Conservation (phyloP, 2,888 invertebrate species). For the Steinernema hermaphroditum region DNA sequence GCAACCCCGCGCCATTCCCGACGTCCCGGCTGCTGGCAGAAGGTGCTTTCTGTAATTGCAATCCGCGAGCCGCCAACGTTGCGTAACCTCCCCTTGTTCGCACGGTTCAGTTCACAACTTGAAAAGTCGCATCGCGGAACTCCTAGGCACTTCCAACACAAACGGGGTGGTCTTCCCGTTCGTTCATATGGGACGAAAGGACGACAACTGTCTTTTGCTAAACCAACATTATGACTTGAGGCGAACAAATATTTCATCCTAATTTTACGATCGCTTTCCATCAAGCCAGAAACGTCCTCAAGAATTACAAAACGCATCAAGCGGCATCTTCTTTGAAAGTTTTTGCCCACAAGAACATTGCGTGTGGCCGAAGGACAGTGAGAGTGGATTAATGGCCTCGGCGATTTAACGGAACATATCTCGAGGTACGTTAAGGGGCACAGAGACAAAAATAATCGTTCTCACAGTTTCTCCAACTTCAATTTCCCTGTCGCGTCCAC, state of each 20-base stretch:
- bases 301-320: slow-evolving; percentile 21
- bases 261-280: slow-evolving; percentile 27
- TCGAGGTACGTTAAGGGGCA: background rate
- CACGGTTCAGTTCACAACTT: background rate
- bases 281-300: slow-evolving; percentile 26
- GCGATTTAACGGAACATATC: slow-evolving; percentile 8
- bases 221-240: slow-evolving; percentile 29
- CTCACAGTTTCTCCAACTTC: slow-evolving; percentile 24
- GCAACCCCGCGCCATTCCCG: slow-evolving; percentile 25
- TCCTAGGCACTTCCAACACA: background rate
- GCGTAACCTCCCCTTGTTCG: background rate
- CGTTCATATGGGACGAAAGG: background rate
- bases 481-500: slow-evolving; percentile 34
- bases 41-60: slow-evolving; percentile 20
- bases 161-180: too few relatives aligned
- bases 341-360: slow-evolving; percentile 1
- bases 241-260: slow-evolving; percentile 27
- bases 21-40: slow-evolving; percentile 17
- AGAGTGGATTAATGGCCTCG: background rate
- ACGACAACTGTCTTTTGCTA: slow-evolving; percentile 23
- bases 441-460: background rate
- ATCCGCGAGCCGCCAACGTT: slow-evolving; percentile 15
- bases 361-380: slow-evolving; percentile 16
- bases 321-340: slow-evolving; percentile 20
- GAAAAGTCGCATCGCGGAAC: background rate